Conservation (phyloP, 2,888 invertebrate species). For the Neuroscelio doddi region DNA sequence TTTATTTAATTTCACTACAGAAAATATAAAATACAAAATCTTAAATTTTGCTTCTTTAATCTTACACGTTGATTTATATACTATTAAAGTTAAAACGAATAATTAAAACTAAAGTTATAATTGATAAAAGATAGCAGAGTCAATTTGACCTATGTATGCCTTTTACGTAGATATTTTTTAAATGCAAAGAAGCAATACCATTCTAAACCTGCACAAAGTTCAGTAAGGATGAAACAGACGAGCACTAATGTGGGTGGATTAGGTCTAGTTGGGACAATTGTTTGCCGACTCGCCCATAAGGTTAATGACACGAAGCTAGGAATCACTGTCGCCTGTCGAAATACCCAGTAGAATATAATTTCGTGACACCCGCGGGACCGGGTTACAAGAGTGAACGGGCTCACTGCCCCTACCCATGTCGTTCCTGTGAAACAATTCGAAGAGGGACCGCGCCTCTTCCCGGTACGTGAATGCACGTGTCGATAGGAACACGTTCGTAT, state of each 20-base stretch:
- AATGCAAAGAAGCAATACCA: no score
- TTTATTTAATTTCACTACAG: no score
- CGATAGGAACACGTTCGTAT: conserved; percentile 47
- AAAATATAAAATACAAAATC: no score
- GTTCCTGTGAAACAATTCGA: conserved; percentile 41
- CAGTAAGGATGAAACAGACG: conserved; percentile 47
- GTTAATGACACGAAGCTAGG: conserved; percentile 69
- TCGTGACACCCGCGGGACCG: conserved; percentile 53
- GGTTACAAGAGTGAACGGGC: conserved; percentile 44
- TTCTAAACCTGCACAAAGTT: conserved; percentile 9
- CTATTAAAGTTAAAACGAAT: no score
- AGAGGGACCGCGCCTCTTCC: conserved; percentile 48
- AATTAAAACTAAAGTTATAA: no score
- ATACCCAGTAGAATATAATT: conserved; percentile 64
- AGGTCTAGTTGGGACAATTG: conserved; percentile 61
- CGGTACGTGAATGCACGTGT: conserved; percentile 48
- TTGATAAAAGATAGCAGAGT: no score
- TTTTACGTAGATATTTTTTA: no score
- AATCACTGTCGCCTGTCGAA: conserved; percentile 61
- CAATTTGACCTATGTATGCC: no score
- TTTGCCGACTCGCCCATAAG: conserved; percentile 55
- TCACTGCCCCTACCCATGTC: conserved; percentile 21
- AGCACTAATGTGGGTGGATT: conserved; percentile 48
- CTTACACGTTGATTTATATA: no score
- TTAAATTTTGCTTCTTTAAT: no score